phyloP scores from a whole-genome alignment of 2,888 invertebrate genomes.

The Hirtodrosophila alboralis region DNA sequence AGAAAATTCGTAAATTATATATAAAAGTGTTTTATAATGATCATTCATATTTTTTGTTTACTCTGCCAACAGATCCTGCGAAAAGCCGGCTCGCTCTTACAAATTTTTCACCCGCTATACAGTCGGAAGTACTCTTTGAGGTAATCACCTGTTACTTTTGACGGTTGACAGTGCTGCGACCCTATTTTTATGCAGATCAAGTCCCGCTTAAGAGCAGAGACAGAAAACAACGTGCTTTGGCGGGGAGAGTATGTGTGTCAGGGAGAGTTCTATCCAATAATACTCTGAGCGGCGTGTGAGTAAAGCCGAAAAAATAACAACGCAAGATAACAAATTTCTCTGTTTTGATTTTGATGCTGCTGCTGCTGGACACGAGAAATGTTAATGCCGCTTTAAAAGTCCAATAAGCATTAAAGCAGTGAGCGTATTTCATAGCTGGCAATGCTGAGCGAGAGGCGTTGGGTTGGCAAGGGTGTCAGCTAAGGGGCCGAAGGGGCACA shows the following conservation, averaged over 20 bases:
- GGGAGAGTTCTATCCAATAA: conserved; percentile 67
- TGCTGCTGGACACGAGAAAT: conserved; percentile 62
- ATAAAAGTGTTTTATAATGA: neutral
- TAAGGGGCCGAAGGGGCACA: conserved; percentile 14
- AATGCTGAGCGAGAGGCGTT: conserved; percentile 37
- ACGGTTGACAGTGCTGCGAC: conserved; percentile 65
- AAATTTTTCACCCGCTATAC: conserved; percentile 34
- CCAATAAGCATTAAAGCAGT: conserved; percentile 66
- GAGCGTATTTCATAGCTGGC: conserved; percentile 63
- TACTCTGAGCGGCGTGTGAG: conserved; percentile 66
- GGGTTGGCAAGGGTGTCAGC: conserved; percentile 17
- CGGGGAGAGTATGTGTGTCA: conserved; percentile 54
- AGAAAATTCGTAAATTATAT: neutral
- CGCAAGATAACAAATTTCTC: conserved; percentile 74
- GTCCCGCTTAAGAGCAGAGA: conserved; percentile 76
- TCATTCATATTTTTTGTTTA: neutral
- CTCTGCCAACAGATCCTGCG: conserved; percentile 54
- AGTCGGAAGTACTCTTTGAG: conserved; percentile 43
- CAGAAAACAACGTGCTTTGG: conserved; percentile 25
- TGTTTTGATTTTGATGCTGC: conserved; percentile 70
- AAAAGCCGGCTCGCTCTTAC: conserved; percentile 70
- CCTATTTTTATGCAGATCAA: conserved; percentile 77
- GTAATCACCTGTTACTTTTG: conserved; percentile 69
- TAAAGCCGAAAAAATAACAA: conserved; percentile 44
- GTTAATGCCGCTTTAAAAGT: conserved; percentile 59